Percentiles rank a stretch among this genome's conserved stretches.
Conservation (phyloP, 2,113 vertebrate genomes). For the Carassius gibelio region DNA sequence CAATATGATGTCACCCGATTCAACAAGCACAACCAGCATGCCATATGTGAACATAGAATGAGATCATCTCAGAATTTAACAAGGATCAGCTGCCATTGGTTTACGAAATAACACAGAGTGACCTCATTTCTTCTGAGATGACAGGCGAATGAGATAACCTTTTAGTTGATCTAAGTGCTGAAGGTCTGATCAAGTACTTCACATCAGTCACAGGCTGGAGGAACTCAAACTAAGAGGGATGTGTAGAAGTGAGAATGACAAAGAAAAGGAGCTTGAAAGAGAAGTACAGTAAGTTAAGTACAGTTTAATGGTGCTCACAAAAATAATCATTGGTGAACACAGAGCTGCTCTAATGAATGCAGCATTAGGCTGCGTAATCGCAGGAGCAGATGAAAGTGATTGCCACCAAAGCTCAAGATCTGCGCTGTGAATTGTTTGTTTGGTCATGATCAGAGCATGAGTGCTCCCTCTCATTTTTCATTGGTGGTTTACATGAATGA, state of each 20-base stretch:
- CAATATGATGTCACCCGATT: slow-evolving; percentile 13
- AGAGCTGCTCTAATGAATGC: slow-evolving; percentile 36
- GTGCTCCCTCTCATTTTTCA: slow-evolving; percentile 29
- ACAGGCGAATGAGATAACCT: slow-evolving; percentile 16
- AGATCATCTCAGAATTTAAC: slow-evolving; percentile 39
- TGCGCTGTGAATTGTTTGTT: slow-evolving; percentile 38
- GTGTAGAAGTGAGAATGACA: background rate
- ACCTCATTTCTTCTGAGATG: slow-evolving; percentile 4
- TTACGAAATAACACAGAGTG: background rate
- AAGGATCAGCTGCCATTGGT: slow-evolving; percentile 10
- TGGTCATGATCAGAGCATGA: background rate
- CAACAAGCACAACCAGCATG: background rate
- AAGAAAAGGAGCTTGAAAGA: slow-evolving; percentile 12
- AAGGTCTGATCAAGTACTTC: background rate
- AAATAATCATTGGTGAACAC: slow-evolving; percentile 20
- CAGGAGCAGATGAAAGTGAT: slow-evolving; percentile 46
- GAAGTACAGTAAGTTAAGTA: slow-evolving; percentile 1
- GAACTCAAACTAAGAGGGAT: background rate
- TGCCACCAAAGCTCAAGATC: slow-evolving; percentile 24
- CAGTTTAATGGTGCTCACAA: background rate
- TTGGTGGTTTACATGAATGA: background rate
- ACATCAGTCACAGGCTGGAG: background rate
- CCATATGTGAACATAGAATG: background rate
- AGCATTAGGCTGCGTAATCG: slow-evolving; percentile 3
- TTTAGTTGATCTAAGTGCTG: background rate